Percentiles rank a stretch among this genome's conserved stretches.
phyloP scores from a whole-genome alignment of 1,140 invertebrate species.

The Manduca sexta region DNA sequence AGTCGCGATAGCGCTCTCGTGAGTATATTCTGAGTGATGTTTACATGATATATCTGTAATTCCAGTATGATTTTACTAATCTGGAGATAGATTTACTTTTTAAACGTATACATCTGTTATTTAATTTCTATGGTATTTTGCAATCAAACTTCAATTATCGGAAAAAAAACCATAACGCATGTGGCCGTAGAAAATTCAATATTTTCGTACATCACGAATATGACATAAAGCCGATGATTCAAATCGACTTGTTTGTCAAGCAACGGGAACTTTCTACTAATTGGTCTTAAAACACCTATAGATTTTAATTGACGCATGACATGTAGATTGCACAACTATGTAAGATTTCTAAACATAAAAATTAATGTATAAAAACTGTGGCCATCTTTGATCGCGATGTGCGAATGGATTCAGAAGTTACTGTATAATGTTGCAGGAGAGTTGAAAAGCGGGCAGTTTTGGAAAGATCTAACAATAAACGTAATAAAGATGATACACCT shows the following conservation, averaged over 20 bases:
- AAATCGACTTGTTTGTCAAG: slow-evolving; percentile 19
- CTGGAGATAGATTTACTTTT: too few relatives aligned
- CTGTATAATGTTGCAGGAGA: neutral
- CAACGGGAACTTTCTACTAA: slow-evolving; percentile 24
- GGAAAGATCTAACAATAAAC: too few relatives aligned
- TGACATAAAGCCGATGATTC: slow-evolving; percentile 5
- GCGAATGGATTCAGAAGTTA: neutral
- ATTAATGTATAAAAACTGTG: neutral
- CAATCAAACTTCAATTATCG: too few relatives aligned
- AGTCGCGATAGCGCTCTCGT: slow-evolving; percentile 12
- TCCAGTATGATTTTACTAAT: too few relatives aligned
- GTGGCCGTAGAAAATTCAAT: neutral
- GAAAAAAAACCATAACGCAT: too few relatives aligned
- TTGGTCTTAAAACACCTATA: slow-evolving; percentile 7
- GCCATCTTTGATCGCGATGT: neutral
- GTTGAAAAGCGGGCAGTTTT: neutral
- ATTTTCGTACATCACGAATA: slow-evolving; percentile 8
- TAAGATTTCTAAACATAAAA: slow-evolving; percentile 19
- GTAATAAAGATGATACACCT: too few relatives aligned
- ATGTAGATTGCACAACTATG: slow-evolving; percentile 21
- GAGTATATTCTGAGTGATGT: too few relatives aligned
- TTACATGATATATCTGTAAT: too few relatives aligned
- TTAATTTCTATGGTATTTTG: too few relatives aligned
- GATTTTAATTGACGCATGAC: slow-evolving; percentile 17
- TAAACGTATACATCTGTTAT: too few relatives aligned